phyloP scores from a whole-genome alignment of 1,140 invertebrate species.

The Nephila pilipes region DNA sequence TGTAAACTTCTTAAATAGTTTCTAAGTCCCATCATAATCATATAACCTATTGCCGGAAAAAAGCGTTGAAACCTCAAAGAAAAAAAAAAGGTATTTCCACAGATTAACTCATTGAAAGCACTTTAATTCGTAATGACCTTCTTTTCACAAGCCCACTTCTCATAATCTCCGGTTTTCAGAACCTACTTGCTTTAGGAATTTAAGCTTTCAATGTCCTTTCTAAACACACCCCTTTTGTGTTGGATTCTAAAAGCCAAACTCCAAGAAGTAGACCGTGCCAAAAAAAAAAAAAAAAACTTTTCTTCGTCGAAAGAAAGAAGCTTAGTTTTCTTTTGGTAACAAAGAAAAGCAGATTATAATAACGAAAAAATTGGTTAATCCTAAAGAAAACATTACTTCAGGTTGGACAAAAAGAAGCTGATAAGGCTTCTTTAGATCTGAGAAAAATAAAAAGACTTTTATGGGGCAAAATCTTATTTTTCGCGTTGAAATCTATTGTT shows the following conservation, averaged over 20 bases:
- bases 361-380: slow-evolving; percentile 39
- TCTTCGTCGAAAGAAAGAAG: too few species aligned
- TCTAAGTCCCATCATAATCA: too few species aligned
- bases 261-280: background rate
- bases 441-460: background rate
- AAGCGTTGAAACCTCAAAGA: too few species aligned
- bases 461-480: too few species aligned
- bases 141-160: background rate
- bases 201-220: background rate
- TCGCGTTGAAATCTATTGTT: too few species aligned
- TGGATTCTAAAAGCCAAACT: background rate
- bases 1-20: too few species aligned
- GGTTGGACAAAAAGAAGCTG: slow-evolving; percentile 17
- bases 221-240: background rate
- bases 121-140: background rate
- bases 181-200: background rate
- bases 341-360: slow-evolving; percentile 2
- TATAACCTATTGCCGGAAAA: too few species aligned
- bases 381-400: background rate
- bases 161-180: background rate
- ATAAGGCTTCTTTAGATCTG: background rate
- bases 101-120: too few species aligned
- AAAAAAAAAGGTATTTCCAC: too few species aligned
- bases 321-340: background rate
- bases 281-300: background rate